Percentiles rank a stretch among this genome's conserved stretches.
phyloP scores from a whole-genome alignment of 2,888 invertebrate genomes.

The Pseudococcus viburni region DNA sequence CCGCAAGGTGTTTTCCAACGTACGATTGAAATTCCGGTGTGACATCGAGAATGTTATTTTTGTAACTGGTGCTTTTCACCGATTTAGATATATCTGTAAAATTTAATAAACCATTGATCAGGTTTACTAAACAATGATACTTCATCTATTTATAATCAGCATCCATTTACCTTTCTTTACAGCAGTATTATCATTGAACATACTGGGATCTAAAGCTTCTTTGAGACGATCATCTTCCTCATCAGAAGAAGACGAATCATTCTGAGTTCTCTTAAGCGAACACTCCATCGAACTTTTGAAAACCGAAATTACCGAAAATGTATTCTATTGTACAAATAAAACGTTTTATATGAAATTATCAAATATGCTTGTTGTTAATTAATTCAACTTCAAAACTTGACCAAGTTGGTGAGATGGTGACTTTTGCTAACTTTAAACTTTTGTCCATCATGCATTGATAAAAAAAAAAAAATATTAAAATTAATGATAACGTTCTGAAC shows the following conservation, averaged over 20 bases:
- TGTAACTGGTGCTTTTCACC: background rate
- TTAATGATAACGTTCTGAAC: too few species aligned
- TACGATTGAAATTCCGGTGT: conserved; percentile 61
- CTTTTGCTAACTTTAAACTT: too few species aligned
- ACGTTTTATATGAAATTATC: too few species aligned
- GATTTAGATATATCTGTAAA: background rate
- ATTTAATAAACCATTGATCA: background rate
- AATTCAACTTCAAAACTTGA: too few species aligned
- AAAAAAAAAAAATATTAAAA: too few species aligned
- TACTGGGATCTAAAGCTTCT: conserved; percentile 60
- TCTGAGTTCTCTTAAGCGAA: background rate
- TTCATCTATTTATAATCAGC: too few species aligned
- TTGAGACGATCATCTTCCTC: conserved; percentile 56
- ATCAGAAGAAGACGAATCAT: conserved; percentile 27
- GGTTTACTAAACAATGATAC: background rate
- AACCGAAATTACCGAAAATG: background rate
- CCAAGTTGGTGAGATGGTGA: too few species aligned
- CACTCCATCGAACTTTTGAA: background rate
- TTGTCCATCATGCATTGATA: too few species aligned
- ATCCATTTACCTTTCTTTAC: background rate
- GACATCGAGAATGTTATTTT: conserved; percentile 60
- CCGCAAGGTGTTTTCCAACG: conserved; percentile 46
- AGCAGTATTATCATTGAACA: conserved; percentile 11
- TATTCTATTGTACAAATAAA: background rate
- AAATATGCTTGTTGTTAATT: too few species aligned